A percentile compares a stretch with the other conserved stretches of the same genome.
Evolutionary conservation across 2,113 vertebrate genomes (phyloP).

Genomic region (Lethenteron camtschaticum): DNA sequence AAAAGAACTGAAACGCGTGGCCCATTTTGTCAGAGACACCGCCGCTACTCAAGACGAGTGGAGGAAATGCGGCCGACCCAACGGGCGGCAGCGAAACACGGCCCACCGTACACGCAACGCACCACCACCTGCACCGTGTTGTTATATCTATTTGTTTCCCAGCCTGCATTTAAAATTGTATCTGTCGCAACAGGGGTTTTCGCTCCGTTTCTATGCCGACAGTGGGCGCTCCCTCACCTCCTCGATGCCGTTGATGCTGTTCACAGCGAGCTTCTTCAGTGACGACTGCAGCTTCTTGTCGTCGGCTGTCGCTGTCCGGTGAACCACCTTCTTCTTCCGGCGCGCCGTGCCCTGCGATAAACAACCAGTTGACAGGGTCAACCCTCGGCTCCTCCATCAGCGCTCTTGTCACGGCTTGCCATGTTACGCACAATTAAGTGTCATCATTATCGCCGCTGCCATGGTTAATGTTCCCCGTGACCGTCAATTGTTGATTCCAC

Average conservation of each 20-base stretch:
- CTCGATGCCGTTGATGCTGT: constrained; percentile 94
- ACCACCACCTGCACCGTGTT: no score
- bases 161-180: no score
- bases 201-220: no score
- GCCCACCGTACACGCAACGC: no score
- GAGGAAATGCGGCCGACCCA: no score
- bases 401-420: background rate
- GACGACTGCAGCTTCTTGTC: constrained; percentile 98
- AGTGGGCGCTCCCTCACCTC: constrained; percentile 35
- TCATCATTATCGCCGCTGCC: background rate
- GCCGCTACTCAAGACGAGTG: no score
- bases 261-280: constrained; percentile 88
- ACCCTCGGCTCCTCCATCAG: background rate
- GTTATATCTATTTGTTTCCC: no score
- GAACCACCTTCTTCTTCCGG: constrained; percentile 99
- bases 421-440: background rate
- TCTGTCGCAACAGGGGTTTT: no score
- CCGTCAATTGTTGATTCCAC: background rate
- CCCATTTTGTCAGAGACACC: no score
- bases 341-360: constrained; percentile 61
- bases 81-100: no score
- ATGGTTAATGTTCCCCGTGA: background rate
- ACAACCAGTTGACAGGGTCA: background rate
- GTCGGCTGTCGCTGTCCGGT: constrained; percentile 89
- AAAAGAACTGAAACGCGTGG: no score